These are phyloP conservation scores for Azemiops feae DNA, from an alignment of 2,113 vertebrate species.

Conservation along the genomic window DNA sequence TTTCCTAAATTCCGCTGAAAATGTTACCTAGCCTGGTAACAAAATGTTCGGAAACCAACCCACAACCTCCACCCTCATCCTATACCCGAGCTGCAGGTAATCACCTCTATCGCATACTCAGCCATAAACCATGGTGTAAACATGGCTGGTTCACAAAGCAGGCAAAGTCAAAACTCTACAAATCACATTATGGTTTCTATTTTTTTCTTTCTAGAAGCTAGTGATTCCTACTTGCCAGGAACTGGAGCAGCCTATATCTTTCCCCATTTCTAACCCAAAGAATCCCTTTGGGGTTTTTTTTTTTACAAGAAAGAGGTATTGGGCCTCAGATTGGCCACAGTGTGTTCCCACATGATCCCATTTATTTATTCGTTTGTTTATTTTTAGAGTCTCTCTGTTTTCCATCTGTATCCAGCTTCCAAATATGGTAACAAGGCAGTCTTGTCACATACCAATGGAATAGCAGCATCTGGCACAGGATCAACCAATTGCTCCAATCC, in stretches of 20 bases:
- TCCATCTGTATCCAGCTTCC: neutral
- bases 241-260: neutral
- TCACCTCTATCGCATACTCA: neutral
- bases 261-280: neutral
- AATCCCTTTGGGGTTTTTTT: neutral
- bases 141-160: neutral
- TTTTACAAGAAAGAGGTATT: too few species aligned
- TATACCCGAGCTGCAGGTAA: neutral
- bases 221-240: neutral
- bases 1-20: neutral
- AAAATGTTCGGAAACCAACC: neutral
- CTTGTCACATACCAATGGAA: neutral
- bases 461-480: neutral
- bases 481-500: neutral
- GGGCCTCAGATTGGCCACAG: neutral
- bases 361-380: constrained; percentile 1
- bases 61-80: neutral
- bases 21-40: neutral
- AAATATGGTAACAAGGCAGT: neutral
- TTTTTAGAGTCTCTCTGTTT: neutral
- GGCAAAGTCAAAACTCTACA: neutral
- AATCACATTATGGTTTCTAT: neutral
- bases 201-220: neutral
- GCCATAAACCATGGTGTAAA: neutral
- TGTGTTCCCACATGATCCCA: neutral